phyloP scores from a whole-genome alignment of 2,888 invertebrate genomes.

The Yponomeuta plumbellus region DNA sequence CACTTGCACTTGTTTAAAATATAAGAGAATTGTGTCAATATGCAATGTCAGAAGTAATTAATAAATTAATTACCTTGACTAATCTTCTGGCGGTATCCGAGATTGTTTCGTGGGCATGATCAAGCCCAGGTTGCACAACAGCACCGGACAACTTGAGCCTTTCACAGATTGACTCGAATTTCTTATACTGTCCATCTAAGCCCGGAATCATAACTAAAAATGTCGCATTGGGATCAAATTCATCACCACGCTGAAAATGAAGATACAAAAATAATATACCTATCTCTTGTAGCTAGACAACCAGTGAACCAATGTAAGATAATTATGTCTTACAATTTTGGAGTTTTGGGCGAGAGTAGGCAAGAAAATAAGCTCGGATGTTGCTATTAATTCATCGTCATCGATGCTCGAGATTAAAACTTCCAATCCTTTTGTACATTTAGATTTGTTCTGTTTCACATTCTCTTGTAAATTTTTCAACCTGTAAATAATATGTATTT shows the following conservation, averaged over 20 bases:
- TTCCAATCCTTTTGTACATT: neutral
- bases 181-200: slow-evolving; percentile 16
- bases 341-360: slow-evolving; percentile 9
- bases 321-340: neutral
- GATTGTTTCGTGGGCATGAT: slow-evolving; percentile 7
- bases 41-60: neutral
- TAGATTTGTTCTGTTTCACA: neutral
- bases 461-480: slow-evolving; percentile 7
- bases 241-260: slow-evolving; percentile 17
- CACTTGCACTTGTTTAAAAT: neutral
- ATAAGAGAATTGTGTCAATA: neutral
- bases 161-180: slow-evolving; percentile 11
- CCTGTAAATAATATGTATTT: neutral
- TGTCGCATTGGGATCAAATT: slow-evolving; percentile 17
- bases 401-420: slow-evolving; percentile 8
- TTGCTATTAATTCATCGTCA: slow-evolving; percentile 7
- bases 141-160: slow-evolving; percentile 11
- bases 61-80: slow-evolving; percentile 5
- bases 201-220: slow-evolving; percentile 18
- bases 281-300: too few species aligned
- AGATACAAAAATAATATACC: neutral
- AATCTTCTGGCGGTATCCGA: slow-evolving; percentile 8
- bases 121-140: slow-evolving; percentile 9
- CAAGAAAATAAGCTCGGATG: slow-evolving; percentile 11
- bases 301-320: neutral